A percentile compares a stretch with the other conserved stretches of the same genome.
These are phyloP conservation scores for Spicauda simplicius DNA, from an alignment of 2,888 invertebrate genomes.

Conservation along the genomic window DNA sequence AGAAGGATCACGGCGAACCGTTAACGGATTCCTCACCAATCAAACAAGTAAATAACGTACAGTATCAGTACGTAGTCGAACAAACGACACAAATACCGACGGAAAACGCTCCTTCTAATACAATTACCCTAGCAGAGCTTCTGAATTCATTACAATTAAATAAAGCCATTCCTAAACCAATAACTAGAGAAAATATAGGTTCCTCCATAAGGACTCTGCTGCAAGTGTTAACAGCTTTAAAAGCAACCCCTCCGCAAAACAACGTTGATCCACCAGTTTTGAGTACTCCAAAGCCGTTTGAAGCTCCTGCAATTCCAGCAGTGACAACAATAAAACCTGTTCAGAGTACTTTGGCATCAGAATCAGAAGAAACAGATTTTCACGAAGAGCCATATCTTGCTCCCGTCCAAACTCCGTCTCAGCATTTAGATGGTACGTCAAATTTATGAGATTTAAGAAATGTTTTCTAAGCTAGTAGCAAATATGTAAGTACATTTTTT, in stretches of 20 bases:
- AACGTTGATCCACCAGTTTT: constrained; percentile 62
- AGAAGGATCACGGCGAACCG: constrained; percentile 49
- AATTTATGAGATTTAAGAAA: background rate
- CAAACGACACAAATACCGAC: constrained; percentile 53
- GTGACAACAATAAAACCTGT: constrained; percentile 56
- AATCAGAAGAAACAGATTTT: constrained; percentile 55
- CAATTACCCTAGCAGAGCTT: constrained; percentile 78
- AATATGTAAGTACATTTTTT: background rate
- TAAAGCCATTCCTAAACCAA: constrained; percentile 90
- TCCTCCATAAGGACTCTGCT: constrained; percentile 91
- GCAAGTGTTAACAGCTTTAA: constrained; percentile 89
- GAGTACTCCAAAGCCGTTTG: constrained; percentile 72
- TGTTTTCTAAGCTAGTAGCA: too few relatives aligned
- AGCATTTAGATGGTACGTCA: constrained; percentile 73
- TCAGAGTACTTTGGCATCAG: constrained; percentile 51
- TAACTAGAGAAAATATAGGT: constrained; percentile 91
- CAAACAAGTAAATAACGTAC: constrained; percentile 52
- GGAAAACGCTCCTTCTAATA: constrained; percentile 52
- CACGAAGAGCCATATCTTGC: constrained; percentile 69
- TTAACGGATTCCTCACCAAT: constrained; percentile 49
- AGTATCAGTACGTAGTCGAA: constrained; percentile 64
- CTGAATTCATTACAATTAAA: constrained; percentile 89
- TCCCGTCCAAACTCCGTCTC: constrained; percentile 67
- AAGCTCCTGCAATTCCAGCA: constrained; percentile 50
- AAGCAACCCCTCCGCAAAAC: constrained; percentile 72